These are phyloP conservation scores for Caerostris darwini DNA, from an alignment of 1,140 invertebrate species.

Conservation along the genomic window DNA sequence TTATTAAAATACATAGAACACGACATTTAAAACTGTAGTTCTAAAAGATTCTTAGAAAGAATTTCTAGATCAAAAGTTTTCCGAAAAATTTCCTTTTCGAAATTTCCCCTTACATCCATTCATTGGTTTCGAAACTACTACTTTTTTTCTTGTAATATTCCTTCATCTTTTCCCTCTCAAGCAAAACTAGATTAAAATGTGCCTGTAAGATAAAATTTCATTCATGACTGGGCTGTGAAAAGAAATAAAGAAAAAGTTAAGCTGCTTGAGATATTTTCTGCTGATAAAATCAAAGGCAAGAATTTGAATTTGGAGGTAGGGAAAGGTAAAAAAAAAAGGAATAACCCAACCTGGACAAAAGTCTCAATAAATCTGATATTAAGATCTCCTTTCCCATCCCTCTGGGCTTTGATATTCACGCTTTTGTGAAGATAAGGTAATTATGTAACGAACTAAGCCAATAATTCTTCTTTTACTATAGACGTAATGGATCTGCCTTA, in stretches of 20 bases:
- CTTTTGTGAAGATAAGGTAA: conserved; percentile 38
- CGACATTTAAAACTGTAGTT: too few relatives aligned
- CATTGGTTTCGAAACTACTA: not conserved
- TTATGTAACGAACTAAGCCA: conserved; percentile 48
- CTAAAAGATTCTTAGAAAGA: too few relatives aligned
- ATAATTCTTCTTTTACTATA: conserved; percentile 57
- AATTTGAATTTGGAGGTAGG: conserved; percentile 34
- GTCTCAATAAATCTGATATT: conserved; percentile 60
- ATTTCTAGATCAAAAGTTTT: not conserved
- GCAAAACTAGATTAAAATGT: conserved; percentile 59
- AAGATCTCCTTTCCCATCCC: conserved; percentile 42
- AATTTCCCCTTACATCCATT: not conserved
- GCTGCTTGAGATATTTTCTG: conserved; percentile 61
- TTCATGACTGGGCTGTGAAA: conserved; percentile 34
- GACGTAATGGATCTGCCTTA: conserved; percentile 54
- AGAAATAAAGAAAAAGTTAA: conserved; percentile 31
- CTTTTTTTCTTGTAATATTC: not conserved
- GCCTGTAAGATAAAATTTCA: conserved; percentile 47
- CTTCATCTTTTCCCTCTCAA: not conserved
- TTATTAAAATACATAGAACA: too few relatives aligned
- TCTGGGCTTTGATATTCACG: conserved; percentile 40
- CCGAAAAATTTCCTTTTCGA: not conserved
- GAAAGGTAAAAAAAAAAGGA: not conserved
- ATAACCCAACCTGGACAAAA: conserved; percentile 41
- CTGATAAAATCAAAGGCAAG: conserved; percentile 57